phyloP scores from a whole-genome alignment of 2,113 vertebrate genomes.

The Bubalus kerabau region DNA sequence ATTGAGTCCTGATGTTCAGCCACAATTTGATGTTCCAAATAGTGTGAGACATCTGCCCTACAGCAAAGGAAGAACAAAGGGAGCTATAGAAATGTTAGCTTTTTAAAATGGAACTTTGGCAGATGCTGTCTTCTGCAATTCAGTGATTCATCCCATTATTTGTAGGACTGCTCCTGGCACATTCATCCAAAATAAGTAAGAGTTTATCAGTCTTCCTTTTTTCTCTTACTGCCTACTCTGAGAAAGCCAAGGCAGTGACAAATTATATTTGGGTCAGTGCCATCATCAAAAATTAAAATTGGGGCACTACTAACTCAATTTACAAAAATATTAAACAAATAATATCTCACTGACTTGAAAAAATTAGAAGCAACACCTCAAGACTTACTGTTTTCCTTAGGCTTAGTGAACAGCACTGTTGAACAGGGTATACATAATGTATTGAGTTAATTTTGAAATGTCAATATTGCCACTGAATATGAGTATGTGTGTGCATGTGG shows the following conservation, averaged over 20 bases:
- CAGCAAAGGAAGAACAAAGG: constrained; percentile 43
- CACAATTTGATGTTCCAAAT: constrained; percentile 43
- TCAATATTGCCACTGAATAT: neutral
- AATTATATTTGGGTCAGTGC: neutral
- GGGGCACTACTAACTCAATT: neutral
- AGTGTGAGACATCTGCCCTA: constrained; percentile 28
- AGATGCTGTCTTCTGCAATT: neutral
- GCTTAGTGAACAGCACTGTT: neutral
- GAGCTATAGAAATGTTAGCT: neutral
- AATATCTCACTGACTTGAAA: neutral
- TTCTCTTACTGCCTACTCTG: neutral
- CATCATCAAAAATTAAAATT: neutral
- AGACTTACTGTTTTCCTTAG: neutral
- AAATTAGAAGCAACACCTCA: neutral
- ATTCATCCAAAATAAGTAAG: constrained; percentile 14
- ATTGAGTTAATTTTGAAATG: neutral
- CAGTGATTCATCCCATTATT: neutral
- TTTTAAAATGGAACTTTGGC: neutral
- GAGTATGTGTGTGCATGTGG: neutral
- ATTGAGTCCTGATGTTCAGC: constrained; percentile 2
- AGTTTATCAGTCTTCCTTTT: constrained; percentile 10
- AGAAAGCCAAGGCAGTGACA: constrained; percentile 4
- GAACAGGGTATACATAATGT: neutral
- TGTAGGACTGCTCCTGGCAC: constrained; percentile 18
- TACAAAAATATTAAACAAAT: neutral